A percentile compares a stretch with the other conserved stretches of the same genome.
Conservation (phyloP, 2,888 invertebrate species). For the Perithous albicinctus region DNA sequence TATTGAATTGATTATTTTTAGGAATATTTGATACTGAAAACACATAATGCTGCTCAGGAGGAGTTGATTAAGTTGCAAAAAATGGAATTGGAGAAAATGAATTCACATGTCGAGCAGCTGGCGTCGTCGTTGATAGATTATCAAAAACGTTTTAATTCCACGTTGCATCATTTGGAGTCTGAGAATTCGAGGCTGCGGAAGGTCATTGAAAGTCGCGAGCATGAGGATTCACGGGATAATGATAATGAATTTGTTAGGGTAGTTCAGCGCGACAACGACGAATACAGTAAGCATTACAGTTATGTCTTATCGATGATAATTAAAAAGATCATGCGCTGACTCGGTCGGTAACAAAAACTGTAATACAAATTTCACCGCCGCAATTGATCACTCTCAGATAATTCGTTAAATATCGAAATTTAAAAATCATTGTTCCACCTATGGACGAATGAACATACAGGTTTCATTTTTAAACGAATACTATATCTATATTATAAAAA, state of each 20-base stretch:
- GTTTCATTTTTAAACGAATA: no score
- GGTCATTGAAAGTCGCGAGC: constrained; percentile 3
- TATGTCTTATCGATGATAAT: not conserved
- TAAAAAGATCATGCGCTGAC: no score
- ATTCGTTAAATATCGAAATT: no score
- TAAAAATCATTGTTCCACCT: no score
- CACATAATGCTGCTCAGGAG: constrained; percentile 47
- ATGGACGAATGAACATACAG: no score
- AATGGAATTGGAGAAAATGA: constrained; percentile 53
- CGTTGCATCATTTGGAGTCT: constrained; percentile 39
- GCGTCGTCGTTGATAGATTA: constrained; percentile 47
- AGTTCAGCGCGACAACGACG: constrained; percentile 21
- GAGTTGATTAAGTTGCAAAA: constrained; percentile 60
- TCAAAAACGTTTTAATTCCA: constrained; percentile 52
- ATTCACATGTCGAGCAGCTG: constrained; percentile 44
- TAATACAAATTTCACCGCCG: no score
- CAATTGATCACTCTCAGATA: no score
- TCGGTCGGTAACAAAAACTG: no score
- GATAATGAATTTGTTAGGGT: constrained; percentile 21
- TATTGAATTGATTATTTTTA: constrained; percentile 29
- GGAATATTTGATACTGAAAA: constrained; percentile 61
- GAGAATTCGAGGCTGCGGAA: constrained; percentile 52
- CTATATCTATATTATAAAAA: no score
- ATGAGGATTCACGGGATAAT: constrained; percentile 8
- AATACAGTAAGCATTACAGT: constrained; percentile 52